Base-by-base conservation (phyloP, 2,888 invertebrate species). In the Deilephila porcellus region DNA sequence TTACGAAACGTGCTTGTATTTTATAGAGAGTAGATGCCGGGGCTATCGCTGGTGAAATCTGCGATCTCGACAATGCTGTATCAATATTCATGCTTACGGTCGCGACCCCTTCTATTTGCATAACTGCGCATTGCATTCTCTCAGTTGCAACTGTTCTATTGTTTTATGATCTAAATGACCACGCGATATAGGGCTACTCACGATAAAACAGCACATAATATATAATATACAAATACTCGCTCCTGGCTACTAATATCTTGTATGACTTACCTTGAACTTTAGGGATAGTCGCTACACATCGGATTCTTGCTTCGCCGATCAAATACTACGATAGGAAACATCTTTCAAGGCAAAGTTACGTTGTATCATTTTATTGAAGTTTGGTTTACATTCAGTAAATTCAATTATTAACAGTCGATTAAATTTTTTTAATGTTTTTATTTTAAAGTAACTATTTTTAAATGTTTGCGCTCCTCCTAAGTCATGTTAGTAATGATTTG, bases 161-260 rank as follows among this genome's bases (percentile, higher is more conserved):
- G 93, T 93, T 93, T 93, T 93, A 94, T 93, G 93, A 93, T 93
- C 94, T 91, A 93, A 93, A 93, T 94, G 93, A 94, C 93, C 93
- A 90, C 87, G 89, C 91, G 91, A 92, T 92, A 89, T 90, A 86
- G 89, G 86, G 86, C 86, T 84, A 86, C 92, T 93, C 93, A 94
- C 93, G 93, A 93, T 92, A 90, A 89, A 86, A 90, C 87, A 91
- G 91, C 89, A 88, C 87, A 45, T 45, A 64, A 45, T 64, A 64
- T 67, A 67, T 52, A 52, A 45, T 64, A 64, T 67, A 67, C 25
- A 52, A 67, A 52, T 67, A 67, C 52, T 6, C 25, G 25, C 67
- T 17, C 45, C 14, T 45, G 25, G 45, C n/a, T 64, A 20, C 37
- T 52, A 67, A 45, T 52, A 64, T 17, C 67, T 17, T 52, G 25